phyloP scores from a whole-genome alignment of 2,113 vertebrate species.

The human (Homo sapiens) region GRCh38 chr7:22153501-22154000 shows the following conservation, averaged over 20 bases:
- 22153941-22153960: slow-evolving; percentile 13
- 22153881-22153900: slow-evolving; percentile 48
- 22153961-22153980: background rate
- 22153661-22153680: rapidly evolving
- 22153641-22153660: background rate
- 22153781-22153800: slow-evolving; percentile 43
- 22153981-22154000: background rate
- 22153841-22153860: background rate
- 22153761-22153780: slow-evolving; percentile 57
- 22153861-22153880: slow-evolving; percentile 18
- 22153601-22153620: background rate
- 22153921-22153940: slow-evolving; percentile 61
- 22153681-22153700: background rate
- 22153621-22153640: background rate
- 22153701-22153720: background rate
- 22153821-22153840: slow-evolving; percentile 41
- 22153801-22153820: background rate
- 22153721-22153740: slow-evolving; percentile 38
- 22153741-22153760: slow-evolving; percentile 1
- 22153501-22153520: background rate
- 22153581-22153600: background rate
- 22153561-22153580: background rate
- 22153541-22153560: background rate
- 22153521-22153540: background rate
- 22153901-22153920: slow-evolving; percentile 59